Conservation (phyloP, 2,888 invertebrate genomes). For the Cheilosia pagana region DNA sequence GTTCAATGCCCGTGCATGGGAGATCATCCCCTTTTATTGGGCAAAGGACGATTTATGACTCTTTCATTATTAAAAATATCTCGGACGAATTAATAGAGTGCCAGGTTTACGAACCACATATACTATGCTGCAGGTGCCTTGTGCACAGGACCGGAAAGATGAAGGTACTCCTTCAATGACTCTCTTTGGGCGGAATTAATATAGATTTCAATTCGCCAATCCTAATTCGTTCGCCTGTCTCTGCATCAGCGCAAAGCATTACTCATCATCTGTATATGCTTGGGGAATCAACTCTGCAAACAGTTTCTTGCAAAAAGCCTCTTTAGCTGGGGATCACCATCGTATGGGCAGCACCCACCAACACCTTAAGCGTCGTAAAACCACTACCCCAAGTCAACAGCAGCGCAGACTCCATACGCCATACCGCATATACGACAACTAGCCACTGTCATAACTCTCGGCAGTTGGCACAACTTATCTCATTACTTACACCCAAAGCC, state of each 20-base stretch:
- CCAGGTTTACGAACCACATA: not conserved
- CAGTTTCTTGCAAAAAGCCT: slow-evolving; percentile 18
- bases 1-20: slow-evolving; percentile 65
- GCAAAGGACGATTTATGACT: slow-evolving; percentile 16
- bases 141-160: too few species aligned
- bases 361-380: slow-evolving; percentile 59
- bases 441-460: slow-evolving; percentile 72
- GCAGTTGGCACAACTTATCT: slow-evolving; percentile 78
- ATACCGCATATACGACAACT: slow-evolving; percentile 34
- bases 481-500: slow-evolving; percentile 80
- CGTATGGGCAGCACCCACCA: slow-evolving; percentile 12
- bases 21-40: slow-evolving; percentile 42
- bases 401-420: slow-evolving; percentile 6
- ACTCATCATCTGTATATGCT: not conserved
- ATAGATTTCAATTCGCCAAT: not conserved
- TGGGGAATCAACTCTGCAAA: slow-evolving; percentile 9
- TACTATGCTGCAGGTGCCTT: not conserved
- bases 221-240: not conserved
- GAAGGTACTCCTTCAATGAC: too few species aligned
- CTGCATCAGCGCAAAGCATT: not conserved
- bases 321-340: slow-evolving; percentile 35
- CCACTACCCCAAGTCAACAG: slow-evolving; percentile 30
- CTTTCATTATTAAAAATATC: slow-evolving; percentile 1
- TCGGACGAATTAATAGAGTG: not conserved
- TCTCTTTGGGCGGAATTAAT: not conserved